phyloP scores from a whole-genome alignment of 2,113 vertebrate species.

The Crotalus horridus region DNA sequence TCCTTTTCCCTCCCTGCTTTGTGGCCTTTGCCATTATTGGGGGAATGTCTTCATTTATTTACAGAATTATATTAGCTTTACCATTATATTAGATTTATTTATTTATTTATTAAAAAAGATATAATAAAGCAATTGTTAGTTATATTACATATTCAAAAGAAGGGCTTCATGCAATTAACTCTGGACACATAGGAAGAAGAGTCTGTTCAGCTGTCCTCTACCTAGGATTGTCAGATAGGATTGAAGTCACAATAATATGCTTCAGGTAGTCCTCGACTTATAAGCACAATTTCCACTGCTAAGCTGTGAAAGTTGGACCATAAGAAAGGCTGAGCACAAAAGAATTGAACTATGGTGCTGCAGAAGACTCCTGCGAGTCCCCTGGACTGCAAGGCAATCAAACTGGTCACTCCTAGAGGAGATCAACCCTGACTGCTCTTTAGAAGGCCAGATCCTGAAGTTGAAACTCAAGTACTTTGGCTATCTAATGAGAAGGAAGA shows the following conservation, averaged over 20 bases:
- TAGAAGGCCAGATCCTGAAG: too few relatives aligned
- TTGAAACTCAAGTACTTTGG: too few relatives aligned
- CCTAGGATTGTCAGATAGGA: not conserved
- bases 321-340: too few relatives aligned
- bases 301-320: too few relatives aligned
- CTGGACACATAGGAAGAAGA: not conserved
- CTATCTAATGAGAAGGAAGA: too few relatives aligned
- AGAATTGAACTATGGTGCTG: too few relatives aligned
- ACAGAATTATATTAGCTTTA: not conserved
- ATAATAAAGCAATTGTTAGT: not conserved
- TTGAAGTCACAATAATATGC: not conserved
- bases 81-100: not conserved
- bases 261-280: too few relatives aligned
- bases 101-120: not conserved
- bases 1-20: not conserved
- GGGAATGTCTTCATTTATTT: not conserved
- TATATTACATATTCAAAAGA: not conserved
- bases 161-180: not conserved
- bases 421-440: too few relatives aligned
- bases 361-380: too few relatives aligned
- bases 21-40: not conserved
- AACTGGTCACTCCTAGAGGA: too few relatives aligned
- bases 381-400: too few relatives aligned
- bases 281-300: too few relatives aligned
- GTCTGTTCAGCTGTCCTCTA: constrained; percentile 2